phyloP scores from a whole-genome alignment of 2,113 vertebrate species.

The Zosterops hypoxanthus region DNA sequence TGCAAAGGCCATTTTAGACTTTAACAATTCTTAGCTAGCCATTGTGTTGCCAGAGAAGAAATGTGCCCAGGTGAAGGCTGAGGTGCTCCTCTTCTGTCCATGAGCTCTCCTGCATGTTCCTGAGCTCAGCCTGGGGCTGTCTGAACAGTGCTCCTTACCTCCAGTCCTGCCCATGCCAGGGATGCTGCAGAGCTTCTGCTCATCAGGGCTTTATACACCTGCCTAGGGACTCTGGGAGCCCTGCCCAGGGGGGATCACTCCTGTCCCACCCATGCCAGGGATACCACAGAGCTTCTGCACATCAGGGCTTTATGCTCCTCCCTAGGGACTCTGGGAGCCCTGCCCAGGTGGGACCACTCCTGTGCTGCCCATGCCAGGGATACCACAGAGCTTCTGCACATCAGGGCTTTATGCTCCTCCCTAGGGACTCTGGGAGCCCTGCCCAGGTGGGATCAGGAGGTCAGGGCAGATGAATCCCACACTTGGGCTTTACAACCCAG shows the following conservation, averaged over 20 bases:
- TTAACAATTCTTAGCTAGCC: background rate
- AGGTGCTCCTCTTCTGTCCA: background rate
- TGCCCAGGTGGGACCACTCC: too few species aligned
- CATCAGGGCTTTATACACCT: background rate
- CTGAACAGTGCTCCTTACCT: background rate
- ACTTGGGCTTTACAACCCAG: background rate
- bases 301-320: background rate
- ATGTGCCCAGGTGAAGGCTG: background rate
- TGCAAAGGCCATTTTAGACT: background rate
- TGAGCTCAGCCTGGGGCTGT: background rate
- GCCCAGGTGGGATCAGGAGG: background rate
- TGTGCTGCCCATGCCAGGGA: accelerated
- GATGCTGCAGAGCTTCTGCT: background rate
- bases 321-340: background rate
- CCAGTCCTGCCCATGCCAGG: accelerated
- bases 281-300: background rate
- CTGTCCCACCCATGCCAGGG: accelerated
- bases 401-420: background rate
- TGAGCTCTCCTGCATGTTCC: accelerated
- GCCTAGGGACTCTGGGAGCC: background rate
- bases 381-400: background rate
- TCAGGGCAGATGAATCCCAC: background rate
- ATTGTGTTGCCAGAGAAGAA: background rate
- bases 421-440: background rate
- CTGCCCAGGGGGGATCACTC: background rate